phyloP scores from a whole-genome alignment of 1,140 invertebrate species.

The Atopsyche davidsoni region DNA sequence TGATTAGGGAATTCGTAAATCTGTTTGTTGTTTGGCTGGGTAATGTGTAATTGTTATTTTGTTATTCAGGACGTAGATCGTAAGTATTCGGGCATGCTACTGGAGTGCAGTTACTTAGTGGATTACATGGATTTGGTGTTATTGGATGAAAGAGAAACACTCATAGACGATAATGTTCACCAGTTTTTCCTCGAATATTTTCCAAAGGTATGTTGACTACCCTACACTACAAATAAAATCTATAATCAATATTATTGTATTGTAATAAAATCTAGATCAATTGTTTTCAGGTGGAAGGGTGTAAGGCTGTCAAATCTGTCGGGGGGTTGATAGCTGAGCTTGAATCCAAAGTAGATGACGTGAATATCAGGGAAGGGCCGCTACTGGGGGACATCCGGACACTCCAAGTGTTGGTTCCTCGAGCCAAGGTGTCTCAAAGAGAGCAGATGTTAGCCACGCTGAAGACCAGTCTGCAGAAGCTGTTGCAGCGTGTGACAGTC shows the following conservation, averaged over 20 bases:
- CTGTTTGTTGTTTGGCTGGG: slow-evolving; percentile 19
- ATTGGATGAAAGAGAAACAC: slow-evolving; percentile 69
- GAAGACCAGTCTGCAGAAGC: slow-evolving; percentile 17
- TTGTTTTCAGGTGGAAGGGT: slow-evolving; percentile 25
- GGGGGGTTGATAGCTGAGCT: slow-evolving; percentile 25
- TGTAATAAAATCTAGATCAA: background rate
- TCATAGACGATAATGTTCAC: slow-evolving; percentile 72
- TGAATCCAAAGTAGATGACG: slow-evolving; percentile 18
- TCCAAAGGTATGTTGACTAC: slow-evolving; percentile 72
- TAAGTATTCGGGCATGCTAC: slow-evolving; percentile 70
- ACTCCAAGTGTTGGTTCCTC: slow-evolving; percentile 23
- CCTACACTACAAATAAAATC: background rate
- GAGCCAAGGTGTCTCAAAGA: slow-evolving; percentile 19
- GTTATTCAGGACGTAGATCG: slow-evolving; percentile 59
- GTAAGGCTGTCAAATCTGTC: slow-evolving; percentile 23
- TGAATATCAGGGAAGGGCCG: background rate
- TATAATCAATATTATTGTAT: background rate
- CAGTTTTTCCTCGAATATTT: slow-evolving; percentile 78
- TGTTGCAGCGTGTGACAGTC: slow-evolving; percentile 5
- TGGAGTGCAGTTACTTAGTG: slow-evolving; percentile 71
- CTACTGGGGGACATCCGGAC: slow-evolving; percentile 15
- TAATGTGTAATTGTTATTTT: slow-evolving; percentile 18
- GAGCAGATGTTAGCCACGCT: slow-evolving; percentile 25
- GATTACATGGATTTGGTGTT: slow-evolving; percentile 80
- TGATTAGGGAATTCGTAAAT: slow-evolving; percentile 5